Base-by-base conservation (phyloP, 1,140 invertebrate species). In the Drosophila auraria region DNA sequence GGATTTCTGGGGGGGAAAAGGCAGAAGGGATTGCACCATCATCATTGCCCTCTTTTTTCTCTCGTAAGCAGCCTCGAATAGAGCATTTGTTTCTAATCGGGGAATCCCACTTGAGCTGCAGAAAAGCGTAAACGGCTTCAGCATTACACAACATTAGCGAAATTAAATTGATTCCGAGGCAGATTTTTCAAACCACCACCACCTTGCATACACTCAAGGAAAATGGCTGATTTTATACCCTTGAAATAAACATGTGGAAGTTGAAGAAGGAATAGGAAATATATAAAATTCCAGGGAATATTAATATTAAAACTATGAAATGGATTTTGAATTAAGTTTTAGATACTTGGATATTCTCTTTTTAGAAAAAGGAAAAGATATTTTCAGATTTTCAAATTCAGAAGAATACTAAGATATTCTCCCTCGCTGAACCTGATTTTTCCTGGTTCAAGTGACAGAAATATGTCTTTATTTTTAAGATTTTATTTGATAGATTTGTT, bases 81-180 rank as follows among this genome's bases (percentile, higher is more conserved):
- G 78, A 89, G 78, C 80, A 89, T 91, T 89, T 89, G 84, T 77
- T 82, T 71, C 76, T 89, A 83, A 91, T 91, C 81, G 71, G 56
- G 49, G 50, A 73, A 54, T 56, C 47, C 62, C 73, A 65, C 53
- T 78, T 78, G 58, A 80, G 78, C 38, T 23, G 81, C 63, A 82
- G 68, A 76, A 62, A 84, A 73, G 66, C 82, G 73, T 72, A 87
- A 75, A 68, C 77, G 57, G 59, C 51, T 69, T 47, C 53, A 62
- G 69, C 59, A 89, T 82, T 89, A 91, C 76, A 90, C 79, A 89
- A 89, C 89, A 91, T 91, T 91, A 91, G 89, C 84, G 79, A 91
- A 91, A 91, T 91, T 84, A 83, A 91, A 91, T 89, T 89, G 80
- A 83, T 82, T 87, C 75, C 53, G 30, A 47, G 56, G 20, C 45